These are phyloP conservation scores for Paedocypris sp. DNA, from an alignment of 2,113 vertebrate species.

Conservation along the genomic window DNA sequence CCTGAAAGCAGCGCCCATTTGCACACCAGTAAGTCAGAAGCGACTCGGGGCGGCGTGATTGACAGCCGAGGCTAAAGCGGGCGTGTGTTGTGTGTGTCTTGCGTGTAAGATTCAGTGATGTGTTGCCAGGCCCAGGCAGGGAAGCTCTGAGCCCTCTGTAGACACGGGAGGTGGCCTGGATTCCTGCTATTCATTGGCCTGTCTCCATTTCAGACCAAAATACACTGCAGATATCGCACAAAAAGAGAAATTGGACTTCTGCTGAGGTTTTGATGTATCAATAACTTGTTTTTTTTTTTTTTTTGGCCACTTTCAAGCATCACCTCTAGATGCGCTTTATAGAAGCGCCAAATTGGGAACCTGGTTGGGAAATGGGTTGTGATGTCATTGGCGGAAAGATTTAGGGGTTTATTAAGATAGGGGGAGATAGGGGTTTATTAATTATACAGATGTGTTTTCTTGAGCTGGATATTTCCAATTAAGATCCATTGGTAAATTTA, in stretches of 20 bases:
- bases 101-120: constrained; percentile 22
- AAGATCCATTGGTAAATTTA: no score
- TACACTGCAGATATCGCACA: constrained; percentile 1
- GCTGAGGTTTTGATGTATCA: neutral
- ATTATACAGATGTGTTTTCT: no score
- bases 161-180: constrained; percentile 22
- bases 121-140: constrained; percentile 27
- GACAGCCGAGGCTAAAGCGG: constrained; percentile 26
- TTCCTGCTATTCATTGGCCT: constrained; percentile 17
- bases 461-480: no score
- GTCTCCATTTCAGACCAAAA: constrained; percentile 21
- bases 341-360: no score
- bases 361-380: no score
- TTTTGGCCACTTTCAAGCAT: neutral
- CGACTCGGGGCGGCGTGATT: constrained; percentile 9
- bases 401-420: no score
- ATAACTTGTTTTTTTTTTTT: neutral
- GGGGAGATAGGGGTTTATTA: no score
- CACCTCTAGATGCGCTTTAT: no score
- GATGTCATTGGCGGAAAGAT: no score
- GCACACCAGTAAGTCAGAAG: constrained; percentile 24
- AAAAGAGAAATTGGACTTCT: neutral
- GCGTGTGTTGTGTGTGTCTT: constrained; percentile 7
- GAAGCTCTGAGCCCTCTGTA: constrained; percentile 11
- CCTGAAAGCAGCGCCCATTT: constrained; percentile 24